phyloP scores from a whole-genome alignment of 2,797 vertebrate genomes.

The Sebastes minor region DNA sequence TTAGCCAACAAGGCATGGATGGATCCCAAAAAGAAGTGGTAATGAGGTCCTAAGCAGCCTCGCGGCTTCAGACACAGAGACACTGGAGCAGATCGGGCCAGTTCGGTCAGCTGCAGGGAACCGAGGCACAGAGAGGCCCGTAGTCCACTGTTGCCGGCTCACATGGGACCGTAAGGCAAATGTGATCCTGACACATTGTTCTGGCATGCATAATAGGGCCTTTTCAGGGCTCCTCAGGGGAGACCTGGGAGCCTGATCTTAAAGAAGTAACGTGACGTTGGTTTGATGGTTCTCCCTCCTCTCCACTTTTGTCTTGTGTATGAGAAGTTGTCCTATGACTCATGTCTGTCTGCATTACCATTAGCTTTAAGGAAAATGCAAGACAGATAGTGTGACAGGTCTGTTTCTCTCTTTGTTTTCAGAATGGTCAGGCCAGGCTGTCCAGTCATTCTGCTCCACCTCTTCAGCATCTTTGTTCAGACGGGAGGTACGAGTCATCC shows the following conservation, averaged over 20 bases:
- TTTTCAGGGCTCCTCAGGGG: constrained; percentile 84
- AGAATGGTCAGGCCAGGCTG: constrained; percentile 92
- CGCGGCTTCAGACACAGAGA: constrained; percentile 64
- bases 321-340: constrained; percentile 62
- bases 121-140: constrained; percentile 64
- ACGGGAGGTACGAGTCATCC: constrained; percentile 82
- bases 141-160: constrained; percentile 70
- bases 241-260: constrained; percentile 86
- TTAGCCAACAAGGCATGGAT: constrained; percentile 81
- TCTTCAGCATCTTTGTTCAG: constrained; percentile 83
- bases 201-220: constrained; percentile 80
- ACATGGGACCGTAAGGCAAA: constrained; percentile 80
- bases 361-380: constrained; percentile 19
- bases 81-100: constrained; percentile 49
- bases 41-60: constrained; percentile 77
- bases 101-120: constrained; percentile 59
- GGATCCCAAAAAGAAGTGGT: constrained; percentile 78
- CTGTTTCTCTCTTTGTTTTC: constrained; percentile 23
- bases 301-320: constrained; percentile 59
- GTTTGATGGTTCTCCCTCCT: constrained; percentile 54
- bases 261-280: constrained; percentile 77
- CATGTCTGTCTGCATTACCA: constrained; percentile 27
- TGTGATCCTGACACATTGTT: constrained; percentile 86
- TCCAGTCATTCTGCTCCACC: constrained; percentile 89
- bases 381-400: constrained; percentile 27